Evolutionary conservation across 2,888 invertebrate genomes (phyloP), one percentile per base, ranked within the genome.

Genomic region (Drosophila neoperkinsi): DNA sequence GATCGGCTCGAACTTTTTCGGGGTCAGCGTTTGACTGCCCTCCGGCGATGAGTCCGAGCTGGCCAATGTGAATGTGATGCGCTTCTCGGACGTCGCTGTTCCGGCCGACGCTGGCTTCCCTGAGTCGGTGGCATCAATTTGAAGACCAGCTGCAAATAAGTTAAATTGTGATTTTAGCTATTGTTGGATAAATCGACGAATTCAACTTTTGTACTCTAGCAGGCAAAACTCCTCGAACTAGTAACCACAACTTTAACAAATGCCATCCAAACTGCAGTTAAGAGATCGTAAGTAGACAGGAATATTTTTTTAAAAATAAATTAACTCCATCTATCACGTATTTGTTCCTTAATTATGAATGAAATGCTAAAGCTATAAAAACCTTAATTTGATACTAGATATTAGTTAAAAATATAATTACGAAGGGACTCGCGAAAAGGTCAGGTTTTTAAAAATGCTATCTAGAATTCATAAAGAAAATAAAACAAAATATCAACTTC

Each of bases 61-160:
- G 4, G 91, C 88, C 59, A 92, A 60, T 11, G 92, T 93, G 57
- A 93, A 92, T 0, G 85, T 92, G 13, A 93, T 93, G 10, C 90
- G 92, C 65, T 91, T 92, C 13, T 93, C 93, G 3, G 84, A 10
- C 7, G 84, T 63, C 0, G 34, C 28, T 4, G 52, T 16, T 28
- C 31, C 46, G 2, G 30, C 25, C 10, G 51, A 18, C 28, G 49
- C 57, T 1, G 62, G 13, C n/a, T 78, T 71, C 16, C 64, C 56
- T 0, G 88, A 78, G 55, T 92, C 91, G 21, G 82, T 84, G 10
- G 81, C 71, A 77, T 91, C 91, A 34, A 49, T 66, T 65, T 77
- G 77, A 4, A 88, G 79, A 56, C 88, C 84, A 64, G 82, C 84
- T 84, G 65, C 11, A 61, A 67, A 50, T 36, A 51, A 49, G 43